phyloP scores from a whole-genome alignment of 2,113 vertebrate genomes.

The Kobus ellipsiprymnus region DNA sequence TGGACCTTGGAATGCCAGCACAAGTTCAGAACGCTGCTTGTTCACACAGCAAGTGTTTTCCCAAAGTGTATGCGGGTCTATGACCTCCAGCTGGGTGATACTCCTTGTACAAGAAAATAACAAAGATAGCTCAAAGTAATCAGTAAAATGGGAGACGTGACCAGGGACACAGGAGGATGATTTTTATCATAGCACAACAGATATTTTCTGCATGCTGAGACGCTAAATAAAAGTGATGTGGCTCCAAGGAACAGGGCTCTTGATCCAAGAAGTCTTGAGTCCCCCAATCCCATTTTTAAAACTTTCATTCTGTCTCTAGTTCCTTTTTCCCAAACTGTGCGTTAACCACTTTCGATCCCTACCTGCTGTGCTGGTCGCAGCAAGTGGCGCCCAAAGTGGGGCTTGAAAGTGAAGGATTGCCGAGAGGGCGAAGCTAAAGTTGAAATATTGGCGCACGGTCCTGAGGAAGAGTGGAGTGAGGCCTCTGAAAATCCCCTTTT shows the following conservation, averaged over 20 bases:
- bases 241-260: not conserved
- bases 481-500: not conserved
- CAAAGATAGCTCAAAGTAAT: not conserved
- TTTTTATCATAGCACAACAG: not conserved
- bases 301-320: not conserved
- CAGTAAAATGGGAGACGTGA: not conserved
- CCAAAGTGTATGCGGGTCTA: not conserved
- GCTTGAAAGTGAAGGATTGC: not conserved
- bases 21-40: not conserved
- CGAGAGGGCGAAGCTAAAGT: not conserved
- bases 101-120: not conserved
- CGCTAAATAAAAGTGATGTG: not conserved
- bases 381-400: not conserved
- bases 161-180: not conserved
- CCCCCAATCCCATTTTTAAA: not conserved
- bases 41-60: not conserved
- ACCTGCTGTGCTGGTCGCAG: not conserved
- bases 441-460: not conserved
- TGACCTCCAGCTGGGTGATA: not conserved
- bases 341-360: not conserved
- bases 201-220: not conserved
- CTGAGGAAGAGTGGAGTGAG: not conserved
- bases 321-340: not conserved
- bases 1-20: not conserved
- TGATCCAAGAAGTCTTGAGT: not conserved